Evolutionary conservation across 2,113 vertebrate genomes (phyloP).

Genomic region (Girardinichthys multiradiatus): DNA sequence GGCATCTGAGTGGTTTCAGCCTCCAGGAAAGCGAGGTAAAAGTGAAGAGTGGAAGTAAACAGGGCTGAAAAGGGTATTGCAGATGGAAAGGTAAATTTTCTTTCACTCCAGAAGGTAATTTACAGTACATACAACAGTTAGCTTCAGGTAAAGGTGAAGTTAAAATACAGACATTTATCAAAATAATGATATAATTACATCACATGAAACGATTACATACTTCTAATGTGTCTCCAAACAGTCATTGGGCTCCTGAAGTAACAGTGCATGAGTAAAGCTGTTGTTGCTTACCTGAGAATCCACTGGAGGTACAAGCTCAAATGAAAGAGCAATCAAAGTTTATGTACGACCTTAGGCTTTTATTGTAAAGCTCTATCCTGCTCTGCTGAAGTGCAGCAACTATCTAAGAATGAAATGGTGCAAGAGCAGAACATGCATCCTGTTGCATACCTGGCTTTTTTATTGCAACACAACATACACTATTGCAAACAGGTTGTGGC

Average conservation of each 20-base stretch:
- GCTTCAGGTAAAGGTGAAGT: not conserved
- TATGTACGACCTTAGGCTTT: not conserved
- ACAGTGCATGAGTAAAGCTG: not conserved
- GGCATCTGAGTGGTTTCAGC: constrained; percentile 30
- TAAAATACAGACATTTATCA: not conserved
- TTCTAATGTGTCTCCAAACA: not conserved
- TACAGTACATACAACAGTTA: not conserved
- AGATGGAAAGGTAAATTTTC: not conserved
- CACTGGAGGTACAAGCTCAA: constrained; percentile 6
- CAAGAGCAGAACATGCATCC: constrained; percentile 22
- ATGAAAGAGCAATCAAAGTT: not conserved
- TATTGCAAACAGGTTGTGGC: constrained; percentile 50
- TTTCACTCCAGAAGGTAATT: not conserved
- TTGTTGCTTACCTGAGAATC: constrained; percentile 52
- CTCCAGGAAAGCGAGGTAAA: constrained; percentile 2
- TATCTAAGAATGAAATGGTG: constrained; percentile 6
- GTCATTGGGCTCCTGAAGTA: not conserved
- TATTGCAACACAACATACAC: constrained; percentile 37
- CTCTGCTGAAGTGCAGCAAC: constrained; percentile 9
- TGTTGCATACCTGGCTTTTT: constrained; percentile 50
- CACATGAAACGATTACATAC: not conserved
- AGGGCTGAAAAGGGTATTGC: not conserved
- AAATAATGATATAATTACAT: not conserved
- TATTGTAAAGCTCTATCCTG: not conserved
- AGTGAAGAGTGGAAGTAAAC: not conserved